Conservation (phyloP, 2,888 invertebrate species). For the Pseudococcus longispinus region DNA sequence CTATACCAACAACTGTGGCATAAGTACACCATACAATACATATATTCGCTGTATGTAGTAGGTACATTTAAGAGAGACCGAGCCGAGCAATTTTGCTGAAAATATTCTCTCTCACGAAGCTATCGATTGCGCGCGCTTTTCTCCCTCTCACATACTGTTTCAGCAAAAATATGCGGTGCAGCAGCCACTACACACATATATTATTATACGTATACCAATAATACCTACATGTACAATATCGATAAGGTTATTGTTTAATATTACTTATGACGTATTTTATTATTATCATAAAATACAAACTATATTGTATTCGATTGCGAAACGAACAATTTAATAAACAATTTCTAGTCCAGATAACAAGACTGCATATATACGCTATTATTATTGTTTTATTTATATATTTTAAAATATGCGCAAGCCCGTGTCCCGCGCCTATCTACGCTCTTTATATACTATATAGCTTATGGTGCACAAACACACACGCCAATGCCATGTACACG, state of each 20-base stretch:
- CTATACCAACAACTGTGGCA: background rate
- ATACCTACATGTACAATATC: constrained; percentile 48
- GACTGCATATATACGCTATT: background rate
- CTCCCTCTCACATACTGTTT: background rate
- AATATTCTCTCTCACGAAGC: constrained; percentile 11
- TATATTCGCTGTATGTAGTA: background rate
- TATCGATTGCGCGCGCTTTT: background rate
- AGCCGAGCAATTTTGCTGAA: background rate
- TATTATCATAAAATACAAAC: constrained; percentile 56
- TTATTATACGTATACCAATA: background rate
- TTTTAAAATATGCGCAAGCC: constrained; percentile 46
- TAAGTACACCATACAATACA: background rate
- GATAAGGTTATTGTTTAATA: constrained; percentile 54
- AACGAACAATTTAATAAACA: constrained; percentile 55
- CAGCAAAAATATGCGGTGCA: background rate
- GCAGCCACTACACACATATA: background rate
- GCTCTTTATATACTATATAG: background rate
- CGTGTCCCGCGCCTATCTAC: background rate
- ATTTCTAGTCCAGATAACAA: constrained; percentile 52
- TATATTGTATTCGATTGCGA: constrained; percentile 55
- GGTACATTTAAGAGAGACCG: background rate
- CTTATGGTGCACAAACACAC: background rate
- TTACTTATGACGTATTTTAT: constrained; percentile 54
- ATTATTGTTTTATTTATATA: constrained; percentile 56
- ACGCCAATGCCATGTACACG: background rate